Evolutionary conservation across 2,113 vertebrate genomes (phyloP), one percentile per base, ranked within the genome.

Genomic region (Noctilio leporinus): DNA sequence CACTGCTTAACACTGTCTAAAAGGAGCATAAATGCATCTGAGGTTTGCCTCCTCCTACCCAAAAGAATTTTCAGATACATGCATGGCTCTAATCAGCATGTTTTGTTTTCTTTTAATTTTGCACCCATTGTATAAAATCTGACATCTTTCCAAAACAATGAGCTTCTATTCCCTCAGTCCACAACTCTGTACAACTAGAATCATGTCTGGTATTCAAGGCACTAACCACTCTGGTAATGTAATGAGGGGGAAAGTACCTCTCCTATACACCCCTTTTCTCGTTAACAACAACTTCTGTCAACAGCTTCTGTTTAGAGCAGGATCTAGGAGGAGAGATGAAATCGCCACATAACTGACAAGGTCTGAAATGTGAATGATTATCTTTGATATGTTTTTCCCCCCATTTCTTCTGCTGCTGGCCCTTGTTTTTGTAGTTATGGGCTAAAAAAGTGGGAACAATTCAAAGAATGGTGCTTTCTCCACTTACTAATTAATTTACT

Each of bases 401-500:
- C 38, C 45, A 67, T 75, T 94, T 38, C 62, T 92, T 75, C 83
- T 7, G 53, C 43, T 53, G 78, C 45, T 33, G 67, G 33, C 33
- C 38, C 59, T 95, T 53, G 43, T 43, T 94, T 93, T 62, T 72
- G n/a, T 17, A 16, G 38, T 77, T 76, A 49, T 28, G 86, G 67
- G 10, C 83, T 62, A 17, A 64, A 70, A 90, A 92, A 82, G 57
- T 81, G 47, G 69, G 35, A 84, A 78, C 24, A 81, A 93, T 90
- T 51, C 53, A 76, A 85, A 82, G 91, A 82, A 92, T 51, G 40
- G 53, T 53, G 2, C 81, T 87, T 10, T 81, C 93, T 93, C 70
- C 38, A 40, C 81, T 88, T 94, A 95, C 87, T 95, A 92, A 96
- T 95, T 95, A 96, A 97, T 45, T 93, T 59, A 57, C 53, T 51